Percentiles rank a stretch among this genome's conserved stretches.
These are phyloP conservation scores for Pectinophora gossypiella DNA, from an alignment of 1,140 invertebrate species.

Conservation along the genomic window DNA sequence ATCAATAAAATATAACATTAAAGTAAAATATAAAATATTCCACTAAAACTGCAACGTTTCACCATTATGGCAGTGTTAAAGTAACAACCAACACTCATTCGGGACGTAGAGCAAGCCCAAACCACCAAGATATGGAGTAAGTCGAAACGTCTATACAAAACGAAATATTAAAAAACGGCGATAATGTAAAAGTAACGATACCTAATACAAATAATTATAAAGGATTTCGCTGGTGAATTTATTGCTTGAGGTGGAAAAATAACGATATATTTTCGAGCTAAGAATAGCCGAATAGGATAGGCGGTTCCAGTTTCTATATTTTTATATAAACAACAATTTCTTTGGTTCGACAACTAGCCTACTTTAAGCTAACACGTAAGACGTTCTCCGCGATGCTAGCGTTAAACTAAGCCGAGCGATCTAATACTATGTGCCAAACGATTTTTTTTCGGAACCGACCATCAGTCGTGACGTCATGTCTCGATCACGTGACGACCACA, in stretches of 20 bases:
- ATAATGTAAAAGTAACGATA: too few species aligned
- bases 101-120: background rate
- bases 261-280: background rate
- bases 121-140: slow-evolving; percentile 41
- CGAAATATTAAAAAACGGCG: background rate
- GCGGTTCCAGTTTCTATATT: slow-evolving; percentile 21
- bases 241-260: background rate
- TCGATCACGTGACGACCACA: too few species aligned
- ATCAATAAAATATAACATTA: slow-evolving; percentile 24
- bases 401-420: slow-evolving; percentile 10
- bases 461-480: too few species aligned
- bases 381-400: too few species aligned
- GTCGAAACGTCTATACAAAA: slow-evolving; percentile 5
- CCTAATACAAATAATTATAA: too few species aligned
- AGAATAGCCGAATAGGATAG: background rate
- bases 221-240: too few species aligned
- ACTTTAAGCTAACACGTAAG: slow-evolving; percentile 14
- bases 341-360: slow-evolving; percentile 22
- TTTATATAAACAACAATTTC: slow-evolving; percentile 21
- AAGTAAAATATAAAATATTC: slow-evolving; percentile 25
- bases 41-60: slow-evolving; percentile 11
- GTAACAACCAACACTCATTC: too few species aligned
- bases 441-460: slow-evolving; percentile 15
- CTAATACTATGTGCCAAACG: slow-evolving; percentile 5
- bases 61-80: background rate